phyloP scores from a whole-genome alignment of 1,140 invertebrate genomes.

The Eulimnadia texana region DNA sequence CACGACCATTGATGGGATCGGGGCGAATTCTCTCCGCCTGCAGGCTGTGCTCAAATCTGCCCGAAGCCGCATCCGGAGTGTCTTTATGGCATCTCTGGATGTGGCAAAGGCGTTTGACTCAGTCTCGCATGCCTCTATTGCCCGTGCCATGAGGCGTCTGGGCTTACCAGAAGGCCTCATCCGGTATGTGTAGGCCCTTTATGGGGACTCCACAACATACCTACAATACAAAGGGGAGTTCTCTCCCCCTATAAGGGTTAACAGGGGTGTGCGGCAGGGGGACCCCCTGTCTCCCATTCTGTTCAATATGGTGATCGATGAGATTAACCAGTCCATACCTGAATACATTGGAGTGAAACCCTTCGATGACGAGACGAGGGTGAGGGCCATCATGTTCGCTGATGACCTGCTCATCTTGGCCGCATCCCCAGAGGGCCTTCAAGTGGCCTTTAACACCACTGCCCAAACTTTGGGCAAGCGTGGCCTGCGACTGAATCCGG shows the following conservation, averaged over 20 bases:
- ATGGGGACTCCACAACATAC: constrained; percentile 10
- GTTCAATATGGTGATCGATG: constrained; percentile 26
- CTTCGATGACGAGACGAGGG: background rate
- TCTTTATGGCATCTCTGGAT: constrained; percentile 21
- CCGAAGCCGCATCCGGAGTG: constrained; percentile 8
- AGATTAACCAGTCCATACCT: constrained; percentile 4
- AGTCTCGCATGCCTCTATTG: constrained; percentile 21
- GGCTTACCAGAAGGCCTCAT: constrained; percentile 10
- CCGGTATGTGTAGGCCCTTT: constrained; percentile 7
- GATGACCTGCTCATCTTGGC: constrained; percentile 10
- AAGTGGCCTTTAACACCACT: constrained; percentile 19
- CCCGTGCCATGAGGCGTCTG: constrained; percentile 13
- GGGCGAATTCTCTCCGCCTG: constrained; percentile 15
- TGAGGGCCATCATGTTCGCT: background rate
- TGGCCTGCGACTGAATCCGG: constrained; percentile 24
- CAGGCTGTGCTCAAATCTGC: constrained; percentile 15
- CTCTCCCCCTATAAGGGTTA: constrained; percentile 3
- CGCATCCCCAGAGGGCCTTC: constrained; percentile 20
- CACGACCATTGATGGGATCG: constrained; percentile 17
- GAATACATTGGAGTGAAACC: background rate
- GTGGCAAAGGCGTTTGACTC: constrained; percentile 27
- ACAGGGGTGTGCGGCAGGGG: constrained; percentile 26
- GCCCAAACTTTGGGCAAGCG: background rate
- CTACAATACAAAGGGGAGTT: background rate
- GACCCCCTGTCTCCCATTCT: constrained; percentile 24